A percentile compares a stretch with the other conserved stretches of the same genome.
Conservation (phyloP, 2,797 vertebrate species). For the Pygocentrus nattereri region DNA sequence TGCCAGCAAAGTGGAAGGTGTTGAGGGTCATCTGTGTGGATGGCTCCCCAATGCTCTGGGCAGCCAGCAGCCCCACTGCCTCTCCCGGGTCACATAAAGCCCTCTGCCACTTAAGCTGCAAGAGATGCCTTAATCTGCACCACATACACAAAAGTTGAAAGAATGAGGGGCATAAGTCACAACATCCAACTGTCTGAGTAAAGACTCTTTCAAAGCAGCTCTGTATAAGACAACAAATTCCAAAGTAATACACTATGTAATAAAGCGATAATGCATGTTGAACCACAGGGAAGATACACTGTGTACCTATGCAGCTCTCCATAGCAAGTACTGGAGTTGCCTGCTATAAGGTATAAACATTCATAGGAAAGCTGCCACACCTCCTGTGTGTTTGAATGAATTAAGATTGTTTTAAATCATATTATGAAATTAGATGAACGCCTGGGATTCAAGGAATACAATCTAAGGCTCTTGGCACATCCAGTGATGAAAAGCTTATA, state of each 20-base stretch:
- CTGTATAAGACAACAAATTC: too few relatives aligned
- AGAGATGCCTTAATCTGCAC: constrained; percentile 84
- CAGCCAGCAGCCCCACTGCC: constrained; percentile 94
- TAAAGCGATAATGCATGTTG: too few relatives aligned
- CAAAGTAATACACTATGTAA: too few relatives aligned
- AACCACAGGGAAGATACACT: neutral
- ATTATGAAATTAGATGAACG: neutral
- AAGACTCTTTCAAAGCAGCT: too few relatives aligned
- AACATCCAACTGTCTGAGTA: neutral
- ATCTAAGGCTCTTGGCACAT: neutral
- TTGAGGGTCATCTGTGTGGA: constrained; percentile 99
- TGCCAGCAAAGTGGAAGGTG: constrained; percentile 98
- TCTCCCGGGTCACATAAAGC: constrained; percentile 95
- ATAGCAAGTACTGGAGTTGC: neutral
- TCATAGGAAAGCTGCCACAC: neutral
- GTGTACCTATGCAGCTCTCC: neutral
- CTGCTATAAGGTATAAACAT: neutral
- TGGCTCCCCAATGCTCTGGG: constrained; percentile 97
- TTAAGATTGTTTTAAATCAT: neutral
- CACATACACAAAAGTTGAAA: neutral
- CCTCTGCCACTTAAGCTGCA: constrained; percentile 95
- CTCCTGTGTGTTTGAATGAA: neutral
- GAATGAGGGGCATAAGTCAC: neutral
- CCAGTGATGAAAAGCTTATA: neutral
- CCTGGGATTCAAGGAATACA: neutral